Evolutionary conservation across 2,797 vertebrate genomes (phyloP), one percentile per base, ranked within the genome.

Genomic region (Monodelphis domestica): DNA sequence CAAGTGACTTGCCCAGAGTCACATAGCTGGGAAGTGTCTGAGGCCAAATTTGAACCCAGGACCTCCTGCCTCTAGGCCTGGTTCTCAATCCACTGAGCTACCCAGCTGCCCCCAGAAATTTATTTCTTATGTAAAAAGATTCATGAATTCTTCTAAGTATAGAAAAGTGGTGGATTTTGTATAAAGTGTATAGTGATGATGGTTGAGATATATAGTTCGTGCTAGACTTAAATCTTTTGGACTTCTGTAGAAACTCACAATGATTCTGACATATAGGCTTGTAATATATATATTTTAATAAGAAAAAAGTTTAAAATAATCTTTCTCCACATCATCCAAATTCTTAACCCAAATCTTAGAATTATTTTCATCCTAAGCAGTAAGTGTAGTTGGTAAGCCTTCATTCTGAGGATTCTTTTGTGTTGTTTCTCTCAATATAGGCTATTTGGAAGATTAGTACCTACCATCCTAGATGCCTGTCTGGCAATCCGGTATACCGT

Each of bases 401-500:
- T 94, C n/a, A 28, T 91, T 90, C 1, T 51, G 63, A 38, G 63
- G 3, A 21, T 51, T 45, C 29, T 0, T 9, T 55, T 12, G 84
- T 90, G 30, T n/a, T 51, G 50, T 28, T 54, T 89, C 87, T 33
- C 70, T 21, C 21, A 28, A 9, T 12, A 89, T 5, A 30, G 12
- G 2, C 17, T n/a, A 2, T 53, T 59, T 14, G n/a, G 2, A 45
- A 84, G 87, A 91, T 52, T 87, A 63, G 30, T 33, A 97, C 98
- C 2, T 96, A 99, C 99, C 99, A 99, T 99, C 93, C 99, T 99
- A 0, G 99, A 99, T 38, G 99, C 99, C 97, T 99, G 99, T 33
- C 99, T 99, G 94, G 99, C 99, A 54, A 99, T 99, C 93, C 99
- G 99, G 97, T 99, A 99, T 53, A 99, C 99, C 0, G 99, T 99